phyloP scores from a whole-genome alignment of 2,113 vertebrate genomes.

The Sus scrofa region DNA sequence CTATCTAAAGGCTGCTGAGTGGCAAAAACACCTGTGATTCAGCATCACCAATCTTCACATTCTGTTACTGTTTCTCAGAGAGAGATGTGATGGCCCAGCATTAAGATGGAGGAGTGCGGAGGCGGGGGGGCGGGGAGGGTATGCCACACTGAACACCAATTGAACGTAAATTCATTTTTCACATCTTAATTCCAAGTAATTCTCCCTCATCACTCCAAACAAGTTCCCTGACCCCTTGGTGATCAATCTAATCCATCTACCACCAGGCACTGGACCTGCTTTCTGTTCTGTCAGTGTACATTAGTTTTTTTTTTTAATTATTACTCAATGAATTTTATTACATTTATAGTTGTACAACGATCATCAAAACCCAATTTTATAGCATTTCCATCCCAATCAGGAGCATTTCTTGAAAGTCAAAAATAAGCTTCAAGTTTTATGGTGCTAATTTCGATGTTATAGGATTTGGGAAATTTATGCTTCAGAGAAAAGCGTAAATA shows the following conservation, averaged over 20 bases:
- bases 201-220: background rate
- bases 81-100: background rate
- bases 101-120: background rate
- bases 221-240: background rate
- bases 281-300: background rate
- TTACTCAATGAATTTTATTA: too few relatives aligned
- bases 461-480: background rate
- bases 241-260: background rate
- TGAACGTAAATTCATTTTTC: background rate
- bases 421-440: slow-evolving; percentile 14
- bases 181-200: background rate
- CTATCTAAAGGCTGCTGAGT: background rate
- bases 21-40: slow-evolving; percentile 29
- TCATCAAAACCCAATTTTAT: too few relatives aligned
- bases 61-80: background rate
- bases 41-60: background rate
- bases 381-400: background rate
- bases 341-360: too few relatives aligned
- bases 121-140: background rate
- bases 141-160: background rate
- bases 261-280: background rate
- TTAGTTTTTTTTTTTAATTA: background rate
- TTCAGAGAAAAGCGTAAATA: slow-evolving; percentile 6
- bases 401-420: background rate
- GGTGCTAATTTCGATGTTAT: background rate